Evolutionary conservation across 2,113 vertebrate species (phyloP).

Genomic region (Trogon surrucura): DNA sequence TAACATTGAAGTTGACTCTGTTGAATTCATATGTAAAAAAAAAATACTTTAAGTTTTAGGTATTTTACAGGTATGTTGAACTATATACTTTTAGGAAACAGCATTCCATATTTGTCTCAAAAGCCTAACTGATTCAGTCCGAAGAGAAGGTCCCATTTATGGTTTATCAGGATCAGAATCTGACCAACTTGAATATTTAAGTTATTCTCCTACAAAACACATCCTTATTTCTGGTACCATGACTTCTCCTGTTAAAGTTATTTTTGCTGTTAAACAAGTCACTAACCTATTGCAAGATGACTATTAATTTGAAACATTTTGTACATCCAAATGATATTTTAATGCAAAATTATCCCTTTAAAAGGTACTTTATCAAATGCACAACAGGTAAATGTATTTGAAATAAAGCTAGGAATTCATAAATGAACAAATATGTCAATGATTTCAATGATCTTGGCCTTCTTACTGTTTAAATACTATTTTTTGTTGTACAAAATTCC

Average conservation of each 20-base stretch:
- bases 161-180: background rate
- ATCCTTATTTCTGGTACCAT: rapidly evolving
- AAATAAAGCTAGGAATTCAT: background rate
- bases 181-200: background rate
- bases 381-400: background rate
- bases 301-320: background rate
- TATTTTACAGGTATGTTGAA: background rate
- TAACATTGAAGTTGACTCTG: background rate
- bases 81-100: background rate
- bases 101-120: background rate
- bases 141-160: background rate
- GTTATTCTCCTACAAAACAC: background rate
- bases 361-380: background rate
- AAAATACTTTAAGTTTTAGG: background rate
- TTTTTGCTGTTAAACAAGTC: background rate
- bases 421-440: background rate
- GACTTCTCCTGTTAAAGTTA: background rate
- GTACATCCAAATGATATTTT: background rate
- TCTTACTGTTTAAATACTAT: background rate
- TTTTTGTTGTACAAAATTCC: background rate
- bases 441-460: background rate
- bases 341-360: background rate
- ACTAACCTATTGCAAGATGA: background rate
- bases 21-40: background rate
- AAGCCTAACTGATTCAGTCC: background rate